Base-by-base conservation (phyloP, 2,888 invertebrate species). In the Blastobasis lacticolella region DNA sequence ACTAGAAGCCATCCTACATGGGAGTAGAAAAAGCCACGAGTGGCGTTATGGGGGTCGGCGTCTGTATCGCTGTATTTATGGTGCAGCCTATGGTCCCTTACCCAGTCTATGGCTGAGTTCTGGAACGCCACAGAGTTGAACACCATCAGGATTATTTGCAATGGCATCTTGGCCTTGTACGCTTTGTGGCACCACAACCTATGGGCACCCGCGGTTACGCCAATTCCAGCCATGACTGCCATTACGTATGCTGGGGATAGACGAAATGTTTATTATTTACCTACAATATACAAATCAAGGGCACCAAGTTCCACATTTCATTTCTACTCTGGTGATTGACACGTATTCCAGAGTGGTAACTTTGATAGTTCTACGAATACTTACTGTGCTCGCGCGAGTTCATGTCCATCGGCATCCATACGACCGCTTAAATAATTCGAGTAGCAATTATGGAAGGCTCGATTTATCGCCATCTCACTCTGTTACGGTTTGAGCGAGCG, bases 1-100 rank as follows among this genome's bases (percentile, higher is more conserved):
- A 90, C 90, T 54, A 95, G 68, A 45, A 95, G 78, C 95, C 95
- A 95, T 37, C 95, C 95, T 54, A 95, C 87, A 71, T 95, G 95
- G 1, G 94, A 88, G 75, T 94, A 95, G 88, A 94, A 95, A 79
- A 95, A 94, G 9, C 95, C 95, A 43, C 94, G 84, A 10, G 67
- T 91, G 4, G 93, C 92, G 67, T 94, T 93, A 69, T 94, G 93
- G 0, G 94, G 94, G 72, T 94, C 94, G 1, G 93, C 93, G 67
- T 94, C 90, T 0, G 94, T 94, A 68, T 94, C 94, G 55, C 91
- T 91, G 82, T 90, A 94, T 67, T 93, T 94, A 79, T 94, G 94
- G 67, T 94, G 92, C 45, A 91, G 88, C 51, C 91, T 75, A 70
- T 90, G 90, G 57, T 90, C 90, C 57, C 90, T 74, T 5, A 89